Conservation (phyloP, 2,888 invertebrate species). For the Ypsolopha scabrella region DNA sequence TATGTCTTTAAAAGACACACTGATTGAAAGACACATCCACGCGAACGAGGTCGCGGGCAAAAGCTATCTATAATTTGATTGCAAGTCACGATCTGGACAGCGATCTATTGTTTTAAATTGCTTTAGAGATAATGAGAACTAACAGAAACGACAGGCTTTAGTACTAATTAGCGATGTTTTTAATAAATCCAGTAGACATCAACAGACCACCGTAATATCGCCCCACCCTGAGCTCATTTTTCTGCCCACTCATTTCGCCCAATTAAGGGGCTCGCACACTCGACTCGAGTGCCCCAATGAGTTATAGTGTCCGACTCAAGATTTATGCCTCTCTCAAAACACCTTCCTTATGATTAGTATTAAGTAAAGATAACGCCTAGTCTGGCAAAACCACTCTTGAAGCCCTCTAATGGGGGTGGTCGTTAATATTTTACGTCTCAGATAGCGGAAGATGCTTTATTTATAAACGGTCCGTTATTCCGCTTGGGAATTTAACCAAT, state of each 20-base stretch:
- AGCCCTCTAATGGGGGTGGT: slow-evolving; percentile 31
- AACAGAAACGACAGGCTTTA: too few species aligned
- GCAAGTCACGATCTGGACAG: too few species aligned
- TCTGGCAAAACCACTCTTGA: too few species aligned
- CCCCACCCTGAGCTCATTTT: not conserved
- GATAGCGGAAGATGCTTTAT: slow-evolving; percentile 26
- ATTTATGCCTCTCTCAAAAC: slow-evolving; percentile 37
- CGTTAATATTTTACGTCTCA: slow-evolving; percentile 38
- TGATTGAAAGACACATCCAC: too few species aligned
- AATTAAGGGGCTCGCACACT: slow-evolving; percentile 11
- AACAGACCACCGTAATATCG: too few species aligned
- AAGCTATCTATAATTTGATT: too few species aligned
- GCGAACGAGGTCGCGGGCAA: too few species aligned
- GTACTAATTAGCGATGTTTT: too few species aligned
- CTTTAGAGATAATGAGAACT: too few species aligned
- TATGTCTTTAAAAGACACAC: too few species aligned
- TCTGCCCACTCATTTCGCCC: not conserved
- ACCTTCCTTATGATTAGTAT: slow-evolving; percentile 32
- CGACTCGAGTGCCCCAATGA: slow-evolving; percentile 16
- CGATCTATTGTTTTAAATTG: too few species aligned
- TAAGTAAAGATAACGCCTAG: slow-evolving; percentile 7
- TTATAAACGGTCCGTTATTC: slow-evolving; percentile 15
- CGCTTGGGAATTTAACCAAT: not conserved
- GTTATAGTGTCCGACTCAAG: slow-evolving; percentile 18
- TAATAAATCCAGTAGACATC: too few species aligned